A percentile compares a stretch with the other conserved stretches of the same genome.
Conservation (phyloP, 2,888 invertebrate species). For the Cheiracanthium punctorium region DNA sequence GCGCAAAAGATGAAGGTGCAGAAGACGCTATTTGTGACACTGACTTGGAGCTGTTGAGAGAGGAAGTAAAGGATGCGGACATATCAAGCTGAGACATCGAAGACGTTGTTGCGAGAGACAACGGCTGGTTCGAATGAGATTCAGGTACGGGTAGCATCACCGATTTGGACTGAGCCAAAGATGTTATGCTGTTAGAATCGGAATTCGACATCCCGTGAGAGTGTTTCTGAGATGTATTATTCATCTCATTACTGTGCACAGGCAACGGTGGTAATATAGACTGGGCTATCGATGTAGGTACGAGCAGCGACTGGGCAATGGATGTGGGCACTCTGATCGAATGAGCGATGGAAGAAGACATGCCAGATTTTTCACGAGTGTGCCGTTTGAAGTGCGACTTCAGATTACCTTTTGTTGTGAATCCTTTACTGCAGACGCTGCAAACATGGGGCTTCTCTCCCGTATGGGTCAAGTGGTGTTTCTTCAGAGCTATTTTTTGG, state of each 20-base stretch:
- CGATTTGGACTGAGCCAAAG: slow-evolving; percentile 6
- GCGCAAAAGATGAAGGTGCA: slow-evolving; percentile 25
- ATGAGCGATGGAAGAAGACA: slow-evolving; percentile 56
- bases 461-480: slow-evolving; percentile 59
- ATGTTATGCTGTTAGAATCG: slow-evolving; percentile 24
- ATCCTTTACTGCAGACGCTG: slow-evolving; percentile 53
- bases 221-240: slow-evolving; percentile 10
- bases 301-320: slow-evolving; percentile 53
- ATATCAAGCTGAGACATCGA: background rate
- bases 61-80: slow-evolving; percentile 7
- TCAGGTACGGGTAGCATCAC: background rate
- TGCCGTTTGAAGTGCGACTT: slow-evolving; percentile 58
- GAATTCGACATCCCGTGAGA: slow-evolving; percentile 19
- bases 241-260: background rate
- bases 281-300: slow-evolving; percentile 60
- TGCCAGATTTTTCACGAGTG: slow-evolving; percentile 36
- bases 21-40: background rate
- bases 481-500: slow-evolving; percentile 51
- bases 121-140: background rate
- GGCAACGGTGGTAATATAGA: slow-evolving; percentile 31
- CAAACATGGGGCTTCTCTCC: slow-evolving; percentile 63
- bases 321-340: slow-evolving; percentile 53
- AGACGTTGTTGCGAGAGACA: background rate
- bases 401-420: slow-evolving; percentile 53
- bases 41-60: slow-evolving; percentile 18